These are phyloP conservation scores for Metacarcinus magister DNA, from an alignment of 2,888 invertebrate genomes.

Conservation along the genomic window DNA sequence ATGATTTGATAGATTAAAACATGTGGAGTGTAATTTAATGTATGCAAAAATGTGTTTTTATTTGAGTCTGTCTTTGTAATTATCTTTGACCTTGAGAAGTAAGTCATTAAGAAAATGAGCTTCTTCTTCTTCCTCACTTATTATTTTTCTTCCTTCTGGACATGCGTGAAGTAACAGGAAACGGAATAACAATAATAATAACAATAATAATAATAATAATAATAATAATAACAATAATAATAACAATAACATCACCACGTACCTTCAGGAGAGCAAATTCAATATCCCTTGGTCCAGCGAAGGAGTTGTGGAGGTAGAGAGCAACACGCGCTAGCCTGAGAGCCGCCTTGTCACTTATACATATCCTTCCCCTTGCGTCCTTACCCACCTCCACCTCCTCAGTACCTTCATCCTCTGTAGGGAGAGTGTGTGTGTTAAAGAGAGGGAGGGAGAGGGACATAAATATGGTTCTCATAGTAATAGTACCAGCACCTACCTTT, in stretches of 20 bases:
- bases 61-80: too few relatives aligned
- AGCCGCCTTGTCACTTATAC: slow-evolving; percentile 87
- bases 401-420: slow-evolving; percentile 84
- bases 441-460: not conserved
- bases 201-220: too few relatives aligned
- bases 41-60: too few relatives aligned
- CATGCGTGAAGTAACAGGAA: too few relatives aligned
- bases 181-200: too few relatives aligned
- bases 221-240: too few relatives aligned
- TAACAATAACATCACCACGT: slow-evolving; percentile 76
- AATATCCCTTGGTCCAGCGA: slow-evolving; percentile 90
- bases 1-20: too few relatives aligned
- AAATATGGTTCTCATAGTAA: not conserved
- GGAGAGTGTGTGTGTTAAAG: not conserved
- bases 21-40: too few relatives aligned
- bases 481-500: slow-evolving; percentile 84
- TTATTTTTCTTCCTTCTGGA: too few relatives aligned
- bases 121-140: too few relatives aligned
- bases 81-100: too few relatives aligned
- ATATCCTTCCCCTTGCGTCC: slow-evolving; percentile 85
- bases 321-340: slow-evolving; percentile 87
- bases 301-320: slow-evolving; percentile 88
- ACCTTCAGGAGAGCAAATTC: slow-evolving; percentile 91
- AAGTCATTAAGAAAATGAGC: too few relatives aligned
- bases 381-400: slow-evolving; percentile 83